phyloP scores from a whole-genome alignment of 2,113 vertebrate genomes.

The Cebus imitator region DNA sequence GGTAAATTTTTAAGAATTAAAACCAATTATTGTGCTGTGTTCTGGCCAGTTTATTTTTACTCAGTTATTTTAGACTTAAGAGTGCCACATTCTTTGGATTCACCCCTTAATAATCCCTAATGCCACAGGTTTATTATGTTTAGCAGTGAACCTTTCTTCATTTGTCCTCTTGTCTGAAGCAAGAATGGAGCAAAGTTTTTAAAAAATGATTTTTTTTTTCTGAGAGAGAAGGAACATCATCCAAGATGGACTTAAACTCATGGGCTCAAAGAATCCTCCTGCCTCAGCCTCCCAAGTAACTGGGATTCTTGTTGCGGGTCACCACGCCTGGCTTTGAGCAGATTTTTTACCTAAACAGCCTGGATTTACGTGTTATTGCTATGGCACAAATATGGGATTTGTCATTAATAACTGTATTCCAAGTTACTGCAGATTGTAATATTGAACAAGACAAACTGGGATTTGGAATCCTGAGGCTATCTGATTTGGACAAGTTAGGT shows the following conservation, averaged over 20 bases:
- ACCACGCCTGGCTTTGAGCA: neutral
- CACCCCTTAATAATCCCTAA: neutral
- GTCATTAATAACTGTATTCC: conserved; percentile 14
- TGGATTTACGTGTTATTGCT: conserved; percentile 26
- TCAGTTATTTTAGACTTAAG: neutral
- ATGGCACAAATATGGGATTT: neutral
- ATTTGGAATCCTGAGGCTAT: neutral
- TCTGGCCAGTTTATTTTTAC: neutral
- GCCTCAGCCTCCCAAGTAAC: neutral
- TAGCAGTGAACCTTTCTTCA: neutral
- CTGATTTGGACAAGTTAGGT: conserved; percentile 34
- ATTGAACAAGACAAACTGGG: neutral
- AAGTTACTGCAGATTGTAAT: neutral
- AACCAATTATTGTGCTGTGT: neutral
- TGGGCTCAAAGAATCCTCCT: neutral
- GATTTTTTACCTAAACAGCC: neutral
- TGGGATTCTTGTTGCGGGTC: neutral
- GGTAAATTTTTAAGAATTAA: neutral
- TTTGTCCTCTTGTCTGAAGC: neutral
- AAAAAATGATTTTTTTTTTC: neutral
- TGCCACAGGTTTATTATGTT: neutral
- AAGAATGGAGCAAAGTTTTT: neutral
- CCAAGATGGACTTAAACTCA: neutral
- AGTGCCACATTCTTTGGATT: neutral
- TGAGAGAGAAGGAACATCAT: neutral